These are phyloP conservation scores for Amblyopsis hoosieri DNA, from an alignment of 2,797 vertebrate genomes.

Conservation along the genomic window DNA sequence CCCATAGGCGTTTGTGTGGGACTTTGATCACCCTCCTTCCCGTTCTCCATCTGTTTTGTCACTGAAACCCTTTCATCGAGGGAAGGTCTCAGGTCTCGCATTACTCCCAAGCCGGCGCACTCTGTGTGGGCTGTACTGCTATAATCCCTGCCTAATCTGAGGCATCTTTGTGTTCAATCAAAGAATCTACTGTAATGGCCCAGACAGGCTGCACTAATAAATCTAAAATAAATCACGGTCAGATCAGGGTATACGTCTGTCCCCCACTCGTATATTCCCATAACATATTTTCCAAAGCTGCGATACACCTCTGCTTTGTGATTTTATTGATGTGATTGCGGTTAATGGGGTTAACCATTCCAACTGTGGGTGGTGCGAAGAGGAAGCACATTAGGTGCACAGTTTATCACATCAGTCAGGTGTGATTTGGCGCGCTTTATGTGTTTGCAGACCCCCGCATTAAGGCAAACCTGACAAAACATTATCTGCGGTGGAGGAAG, in stretches of 20 bases:
- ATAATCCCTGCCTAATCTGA: constrained; percentile 58
- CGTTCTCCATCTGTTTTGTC: constrained; percentile 37
- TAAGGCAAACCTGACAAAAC: constrained; percentile 3
- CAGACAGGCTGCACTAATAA: constrained; percentile 5
- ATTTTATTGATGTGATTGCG: too few relatives aligned
- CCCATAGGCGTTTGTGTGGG: constrained; percentile 18
- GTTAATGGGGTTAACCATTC: background rate
- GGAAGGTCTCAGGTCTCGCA: constrained; percentile 40
- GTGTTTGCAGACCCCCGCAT: background rate
- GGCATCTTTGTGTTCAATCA: constrained; percentile 48
- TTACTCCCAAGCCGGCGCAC: constrained; percentile 31
- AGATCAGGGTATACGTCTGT: background rate
- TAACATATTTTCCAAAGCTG: background rate
- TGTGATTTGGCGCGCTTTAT: background rate
- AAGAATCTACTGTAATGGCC: constrained; percentile 50
- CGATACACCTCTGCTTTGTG: too few relatives aligned
- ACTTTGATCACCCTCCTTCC: constrained; percentile 10
- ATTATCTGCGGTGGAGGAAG: constrained; percentile 19
- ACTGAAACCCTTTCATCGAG: constrained; percentile 32
- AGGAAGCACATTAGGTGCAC: background rate
- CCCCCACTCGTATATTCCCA: background rate
- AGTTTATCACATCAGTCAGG: background rate
- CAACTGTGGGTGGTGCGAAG: background rate
- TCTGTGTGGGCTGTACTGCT: constrained; percentile 39
- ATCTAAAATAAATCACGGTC: background rate